Conservation (phyloP, 2,797 vertebrate genomes). For the Myripristis murdjan region DNA sequence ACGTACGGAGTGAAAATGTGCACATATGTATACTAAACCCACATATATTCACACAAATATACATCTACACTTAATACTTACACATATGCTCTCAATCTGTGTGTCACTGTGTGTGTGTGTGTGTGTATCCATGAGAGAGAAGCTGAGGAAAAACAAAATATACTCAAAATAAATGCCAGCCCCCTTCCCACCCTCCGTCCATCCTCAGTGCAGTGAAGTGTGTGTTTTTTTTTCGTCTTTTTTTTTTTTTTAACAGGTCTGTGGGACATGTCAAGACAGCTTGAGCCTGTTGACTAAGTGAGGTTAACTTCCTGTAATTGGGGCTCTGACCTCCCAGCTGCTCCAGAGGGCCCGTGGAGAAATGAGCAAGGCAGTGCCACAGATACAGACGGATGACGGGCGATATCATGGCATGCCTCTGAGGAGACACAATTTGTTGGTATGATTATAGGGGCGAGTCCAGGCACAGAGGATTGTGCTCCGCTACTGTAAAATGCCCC, state of each 20-base stretch:
- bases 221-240: constrained; percentile 17
- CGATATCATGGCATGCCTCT: constrained; percentile 30
- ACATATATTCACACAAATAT: too few relatives aligned
- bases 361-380: constrained; percentile 26
- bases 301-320: constrained; percentile 60
- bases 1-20: constrained; percentile 44
- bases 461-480: constrained; percentile 36
- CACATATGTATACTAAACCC: too few relatives aligned
- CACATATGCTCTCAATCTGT: too few relatives aligned
- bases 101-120: constrained; percentile 5
- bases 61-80: too few relatives aligned
- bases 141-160: background rate
- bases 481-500: constrained; percentile 18
- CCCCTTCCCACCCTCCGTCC: constrained; percentile 10
- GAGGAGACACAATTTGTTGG: constrained; percentile 28
- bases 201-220: constrained; percentile 10
- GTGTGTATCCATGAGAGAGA: background rate
- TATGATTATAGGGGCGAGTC: constrained; percentile 33
- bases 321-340: constrained; percentile 58
- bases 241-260: constrained; percentile 29
- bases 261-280: constrained; percentile 53
- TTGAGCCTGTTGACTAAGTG: constrained; percentile 47
- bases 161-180: background rate
- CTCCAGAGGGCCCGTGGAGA: constrained; percentile 10
- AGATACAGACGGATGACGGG: constrained; percentile 5